A percentile compares a stretch with the other conserved stretches of the same genome.
Evolutionary conservation across 2,888 invertebrate genomes (phyloP).

Genomic region (Furcula furcula): DNA sequence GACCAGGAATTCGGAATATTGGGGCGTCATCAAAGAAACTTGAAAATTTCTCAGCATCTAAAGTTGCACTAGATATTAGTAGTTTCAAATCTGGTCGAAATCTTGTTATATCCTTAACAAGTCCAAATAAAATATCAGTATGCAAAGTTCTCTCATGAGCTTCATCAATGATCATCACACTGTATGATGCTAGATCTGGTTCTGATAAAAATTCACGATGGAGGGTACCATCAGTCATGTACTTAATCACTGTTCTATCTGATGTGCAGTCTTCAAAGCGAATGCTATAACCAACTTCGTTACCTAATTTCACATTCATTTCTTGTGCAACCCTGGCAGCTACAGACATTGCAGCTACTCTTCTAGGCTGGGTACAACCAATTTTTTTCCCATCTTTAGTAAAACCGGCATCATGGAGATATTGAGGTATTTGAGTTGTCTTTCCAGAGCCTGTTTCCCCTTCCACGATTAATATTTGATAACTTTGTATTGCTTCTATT

Average conservation of each 20-base stretch:
- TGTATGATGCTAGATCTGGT: conserved; percentile 97
- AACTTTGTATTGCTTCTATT: conserved; percentile 93
- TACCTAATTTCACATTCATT: conserved; percentile 97
- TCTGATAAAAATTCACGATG: conserved; percentile 98
- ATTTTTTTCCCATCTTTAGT: conserved; percentile 92
- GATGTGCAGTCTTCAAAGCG: conserved; percentile 99
- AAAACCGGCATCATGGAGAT: conserved; percentile 96
- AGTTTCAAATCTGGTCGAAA: conserved; percentile 97
- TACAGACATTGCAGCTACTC: conserved; percentile 99
- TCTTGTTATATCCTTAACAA: conserved; percentile 97
- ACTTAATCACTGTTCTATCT: conserved; percentile 97
- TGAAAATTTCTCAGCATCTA: conserved; percentile 99
- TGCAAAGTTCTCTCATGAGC: conserved; percentile 99
- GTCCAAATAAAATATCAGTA: conserved; percentile 98
- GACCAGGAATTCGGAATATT: conserved; percentile 98
- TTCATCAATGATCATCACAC: conserved; percentile 99
- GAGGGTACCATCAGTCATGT: conserved; percentile 99
- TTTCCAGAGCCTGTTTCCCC: conserved; percentile 99
- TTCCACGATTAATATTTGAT: conserved; percentile 96
- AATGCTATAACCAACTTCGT: conserved; percentile 94
- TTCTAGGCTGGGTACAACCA: conserved; percentile 97
- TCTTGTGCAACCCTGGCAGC: conserved; percentile 99
- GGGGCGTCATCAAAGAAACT: conserved; percentile 99
- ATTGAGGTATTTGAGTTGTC: conserved; percentile 99
- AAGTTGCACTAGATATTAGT: conserved; percentile 97